phyloP scores from a whole-genome alignment of 2,888 invertebrate genomes.

The Tricholauxania praeusta region DNA sequence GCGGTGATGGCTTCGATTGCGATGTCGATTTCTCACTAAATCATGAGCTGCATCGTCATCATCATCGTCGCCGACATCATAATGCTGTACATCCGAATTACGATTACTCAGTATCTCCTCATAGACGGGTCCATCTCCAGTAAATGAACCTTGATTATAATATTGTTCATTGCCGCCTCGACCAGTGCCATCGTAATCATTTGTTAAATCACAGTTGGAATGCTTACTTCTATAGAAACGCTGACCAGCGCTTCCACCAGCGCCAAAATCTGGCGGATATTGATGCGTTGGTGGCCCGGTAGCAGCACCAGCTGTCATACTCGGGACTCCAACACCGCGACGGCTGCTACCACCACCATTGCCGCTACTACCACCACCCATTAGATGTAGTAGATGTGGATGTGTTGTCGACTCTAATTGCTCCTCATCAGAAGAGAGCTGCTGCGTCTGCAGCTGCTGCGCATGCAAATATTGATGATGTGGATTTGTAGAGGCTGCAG shows the following conservation, averaged over 20 bases:
- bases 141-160: conserved; percentile 59
- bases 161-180: conserved; percentile 57
- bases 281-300: conserved; percentile 53
- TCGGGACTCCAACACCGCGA: conserved; percentile 49
- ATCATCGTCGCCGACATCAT: conserved; percentile 60
- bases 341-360: conserved; percentile 44
- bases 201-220: conserved; percentile 64
- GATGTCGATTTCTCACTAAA: conserved; percentile 41
- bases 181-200: conserved; percentile 42
- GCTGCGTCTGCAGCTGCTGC: conserved; percentile 55
- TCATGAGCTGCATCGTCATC: conserved; percentile 52
- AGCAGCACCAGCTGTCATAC: conserved; percentile 45
- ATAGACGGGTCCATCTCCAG: conserved; percentile 63
- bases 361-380: conserved; percentile 37
- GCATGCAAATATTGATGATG: conserved; percentile 46
- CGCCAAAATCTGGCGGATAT: conserved; percentile 33
- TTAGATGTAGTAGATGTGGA: conserved; percentile 59
- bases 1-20: conserved; percentile 33
- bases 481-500: conserved; percentile 45
- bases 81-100: conserved; percentile 63
- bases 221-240: conserved; percentile 65
- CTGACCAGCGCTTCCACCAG: conserved; percentile 50
- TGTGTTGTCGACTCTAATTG: conserved; percentile 58
- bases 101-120: conserved; percentile 66
- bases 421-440: conserved; percentile 63